Conservation (phyloP, 2,888 invertebrate genomes). For the Leucoptera coffeella region DNA sequence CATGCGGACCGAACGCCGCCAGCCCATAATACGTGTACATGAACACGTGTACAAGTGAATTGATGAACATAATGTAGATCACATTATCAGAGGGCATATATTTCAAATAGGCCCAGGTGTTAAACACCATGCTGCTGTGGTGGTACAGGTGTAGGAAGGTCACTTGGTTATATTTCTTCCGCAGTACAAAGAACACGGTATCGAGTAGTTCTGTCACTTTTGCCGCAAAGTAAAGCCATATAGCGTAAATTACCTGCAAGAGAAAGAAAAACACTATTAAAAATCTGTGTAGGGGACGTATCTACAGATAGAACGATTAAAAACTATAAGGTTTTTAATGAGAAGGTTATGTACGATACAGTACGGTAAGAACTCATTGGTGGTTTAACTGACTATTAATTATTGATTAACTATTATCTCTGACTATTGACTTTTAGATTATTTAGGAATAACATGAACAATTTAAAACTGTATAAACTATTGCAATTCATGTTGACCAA, state of each 20-base stretch:
- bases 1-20: conserved; percentile 67
- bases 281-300: no score
- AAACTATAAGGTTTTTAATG: no score
- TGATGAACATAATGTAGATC: conserved; percentile 63
- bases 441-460: no score
- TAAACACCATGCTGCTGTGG: conserved; percentile 67
- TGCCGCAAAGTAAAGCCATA: conserved; percentile 67
- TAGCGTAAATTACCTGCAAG: conserved; percentile 33
- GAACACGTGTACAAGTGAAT: conserved; percentile 71
- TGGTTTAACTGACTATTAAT: no score
- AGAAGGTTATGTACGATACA: no score
- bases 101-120: conserved; percentile 69
- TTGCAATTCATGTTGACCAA: no score
- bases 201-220: conserved; percentile 73
- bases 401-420: no score
- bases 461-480: no score
- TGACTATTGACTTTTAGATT: no score
- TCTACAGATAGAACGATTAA: no score
- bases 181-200: conserved; percentile 81
- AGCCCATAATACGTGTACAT: conserved; percentile 80
- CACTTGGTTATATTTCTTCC: conserved; percentile 72
- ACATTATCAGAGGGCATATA: conserved; percentile 71
- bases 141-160: conserved; percentile 87
- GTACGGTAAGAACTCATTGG: no score
- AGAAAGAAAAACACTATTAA: no score